Evolutionary conservation across 2,888 invertebrate species (phyloP).

Genomic region (Habrosyne pyritoides): DNA sequence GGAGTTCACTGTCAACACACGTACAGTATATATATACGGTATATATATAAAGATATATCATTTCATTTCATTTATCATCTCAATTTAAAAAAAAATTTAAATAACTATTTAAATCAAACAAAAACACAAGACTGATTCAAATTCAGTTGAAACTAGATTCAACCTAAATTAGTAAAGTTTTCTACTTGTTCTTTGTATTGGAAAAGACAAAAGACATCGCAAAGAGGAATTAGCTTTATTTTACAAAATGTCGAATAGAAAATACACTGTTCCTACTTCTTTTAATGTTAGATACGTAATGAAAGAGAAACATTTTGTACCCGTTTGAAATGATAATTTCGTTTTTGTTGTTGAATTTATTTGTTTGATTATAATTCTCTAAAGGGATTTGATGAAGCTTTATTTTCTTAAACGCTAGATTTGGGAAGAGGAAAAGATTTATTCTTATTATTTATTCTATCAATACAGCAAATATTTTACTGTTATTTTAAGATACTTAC

Average conservation of each 20-base stretch:
- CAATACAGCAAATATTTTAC: too few relatives aligned
- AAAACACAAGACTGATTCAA: background rate
- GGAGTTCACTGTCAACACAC: too few relatives aligned
- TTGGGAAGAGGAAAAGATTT: background rate
- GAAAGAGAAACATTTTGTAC: background rate
- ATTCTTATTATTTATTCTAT: too few relatives aligned
- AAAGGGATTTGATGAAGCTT: too few relatives aligned
- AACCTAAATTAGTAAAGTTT: constrained; percentile 5
- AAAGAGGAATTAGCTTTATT: background rate
- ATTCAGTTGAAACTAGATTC: constrained; percentile 7
- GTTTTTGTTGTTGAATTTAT: background rate
- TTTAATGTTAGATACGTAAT: too few relatives aligned
- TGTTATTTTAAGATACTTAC: too few relatives aligned
- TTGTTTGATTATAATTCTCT: background rate
- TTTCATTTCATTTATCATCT: too few relatives aligned
- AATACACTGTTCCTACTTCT: background rate
- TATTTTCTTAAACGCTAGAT: background rate
- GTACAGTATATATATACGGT: too few relatives aligned
- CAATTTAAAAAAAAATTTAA: too few relatives aligned
- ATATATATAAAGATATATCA: too few relatives aligned
- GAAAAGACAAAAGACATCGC: background rate
- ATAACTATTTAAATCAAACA: background rate
- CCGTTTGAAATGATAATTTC: background rate
- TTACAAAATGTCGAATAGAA: constrained; percentile 3
- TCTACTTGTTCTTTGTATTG: constrained; percentile 3